phyloP scores from a whole-genome alignment of 2,888 invertebrate genomes.

The Fabriciana adippe region DNA sequence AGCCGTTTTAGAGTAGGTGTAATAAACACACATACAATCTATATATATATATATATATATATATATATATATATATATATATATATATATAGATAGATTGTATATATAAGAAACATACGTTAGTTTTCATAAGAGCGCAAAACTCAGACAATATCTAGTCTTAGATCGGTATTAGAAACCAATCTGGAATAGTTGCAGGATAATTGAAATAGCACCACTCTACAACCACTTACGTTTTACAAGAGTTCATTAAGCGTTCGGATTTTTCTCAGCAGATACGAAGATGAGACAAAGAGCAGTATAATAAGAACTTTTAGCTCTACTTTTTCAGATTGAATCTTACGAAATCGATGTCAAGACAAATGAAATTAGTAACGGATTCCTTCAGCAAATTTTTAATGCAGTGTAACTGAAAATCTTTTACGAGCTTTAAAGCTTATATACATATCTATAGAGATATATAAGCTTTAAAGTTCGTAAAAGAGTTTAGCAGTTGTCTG shows the following conservation, averaged over 20 bases:
- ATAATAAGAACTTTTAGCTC: constrained; percentile 17
- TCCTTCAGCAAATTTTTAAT: neutral
- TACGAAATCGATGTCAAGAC: constrained; percentile 5
- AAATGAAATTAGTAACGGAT: constrained; percentile 12
- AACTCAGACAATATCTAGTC: neutral
- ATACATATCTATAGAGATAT: no score
- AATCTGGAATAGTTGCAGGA: neutral
- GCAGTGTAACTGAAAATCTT: neutral
- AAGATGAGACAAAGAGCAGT: constrained; percentile 23
- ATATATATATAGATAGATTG: no score
- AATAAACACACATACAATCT: no score
- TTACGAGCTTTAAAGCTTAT: no score
- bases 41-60: no score
- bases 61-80: no score
- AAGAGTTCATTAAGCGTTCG: constrained; percentile 18
- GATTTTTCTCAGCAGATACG: constrained; percentile 17
- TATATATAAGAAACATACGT: no score
- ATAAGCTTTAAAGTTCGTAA: no score
- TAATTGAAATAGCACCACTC: constrained; percentile 10
- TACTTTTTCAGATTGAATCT: constrained; percentile 18
- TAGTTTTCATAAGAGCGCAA: no score
- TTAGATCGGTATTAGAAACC: constrained; percentile 14
- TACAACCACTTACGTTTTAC: constrained; percentile 8
- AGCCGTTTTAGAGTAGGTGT: no score
- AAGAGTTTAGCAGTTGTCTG: no score